Base-by-base conservation (phyloP, 2,113 vertebrate genomes). In the Gopherus evgoodei region DNA sequence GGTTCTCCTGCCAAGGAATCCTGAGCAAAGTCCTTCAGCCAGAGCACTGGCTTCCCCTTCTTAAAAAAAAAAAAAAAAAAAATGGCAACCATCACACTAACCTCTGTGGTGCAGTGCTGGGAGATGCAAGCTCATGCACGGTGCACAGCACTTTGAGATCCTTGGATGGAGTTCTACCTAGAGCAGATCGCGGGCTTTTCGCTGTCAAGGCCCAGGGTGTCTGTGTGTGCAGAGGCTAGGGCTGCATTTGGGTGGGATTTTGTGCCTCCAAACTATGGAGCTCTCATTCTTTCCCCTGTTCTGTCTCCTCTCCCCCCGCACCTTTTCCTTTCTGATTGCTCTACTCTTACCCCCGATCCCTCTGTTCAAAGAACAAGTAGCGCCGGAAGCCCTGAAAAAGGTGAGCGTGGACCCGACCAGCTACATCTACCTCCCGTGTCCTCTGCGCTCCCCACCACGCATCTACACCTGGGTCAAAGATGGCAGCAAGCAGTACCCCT, bases 381-480 rank as follows among this genome's bases (percentile, higher is more conserved):
- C 98, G 92, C 54, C 96, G 95, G 49, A 98, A 96, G 35, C 95
- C 5, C 98, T 98, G 21, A 98, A 94, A 82, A 98, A 98, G 52
- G 98, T 99, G 84, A 14, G 97, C 10, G 96, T 98, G 35, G 97
- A 97, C n/a, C 97, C 94, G n/a, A 98, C 98, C 54, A 98, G 97
- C 38, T 96, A 98, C 1, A 79, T 99, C 81, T 98, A 98, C 25
- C 96, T 99, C 6, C 98, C 98, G 0, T 99, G 98, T 94, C 98
- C 98, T 0, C 97, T 99, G 88, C 97, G 83, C 81, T 99, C 98
- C 98, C 85, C 98, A 98, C 93, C 98, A 98, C 19, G 98, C 98
- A 97, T 95, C 84, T 99, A 99, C 83, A 98, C 97, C 80, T 99
- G 98, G 98, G 98, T 98, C 91, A 98, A 98, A 83, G 98, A 98